Conservation (phyloP, 2,113 vertebrate genomes). For the Cynocephalus volans region DNA sequence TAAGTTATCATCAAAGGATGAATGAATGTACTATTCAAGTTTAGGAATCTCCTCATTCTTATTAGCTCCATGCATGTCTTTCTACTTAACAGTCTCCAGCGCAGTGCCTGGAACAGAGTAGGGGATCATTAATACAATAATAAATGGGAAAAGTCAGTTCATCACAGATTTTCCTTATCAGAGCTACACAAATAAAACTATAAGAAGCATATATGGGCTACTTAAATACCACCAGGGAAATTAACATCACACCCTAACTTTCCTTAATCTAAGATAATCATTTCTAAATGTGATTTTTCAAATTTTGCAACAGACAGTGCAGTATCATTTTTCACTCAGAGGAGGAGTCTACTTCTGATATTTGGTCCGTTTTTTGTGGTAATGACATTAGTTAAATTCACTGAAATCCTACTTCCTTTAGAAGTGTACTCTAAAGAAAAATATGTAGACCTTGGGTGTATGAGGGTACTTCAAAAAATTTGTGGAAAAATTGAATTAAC, state of each 20-base stretch:
- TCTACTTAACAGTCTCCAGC: not conserved
- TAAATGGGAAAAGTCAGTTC: slow-evolving; percentile 28
- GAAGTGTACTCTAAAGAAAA: not conserved
- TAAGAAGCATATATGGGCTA: not conserved
- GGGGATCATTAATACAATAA: not conserved
- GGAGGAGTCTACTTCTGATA: not conserved
- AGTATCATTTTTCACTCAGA: not conserved
- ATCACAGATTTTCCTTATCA: slow-evolving; percentile 33
- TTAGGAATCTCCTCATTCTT: not conserved
- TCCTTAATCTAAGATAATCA: not conserved
- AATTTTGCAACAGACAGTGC: not conserved
- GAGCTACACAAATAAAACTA: not conserved
- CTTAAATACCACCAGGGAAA: slow-evolving; percentile 28
- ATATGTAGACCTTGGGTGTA: not conserved
- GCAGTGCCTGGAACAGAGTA: not conserved
- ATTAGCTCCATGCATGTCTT: not conserved
- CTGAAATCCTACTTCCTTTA: slow-evolving; percentile 34
- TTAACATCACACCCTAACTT: not conserved
- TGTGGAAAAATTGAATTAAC: no score
- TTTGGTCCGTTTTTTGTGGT: not conserved
- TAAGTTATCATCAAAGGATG: not conserved
- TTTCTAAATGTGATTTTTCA: slow-evolving; percentile 16
- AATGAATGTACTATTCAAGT: not conserved
- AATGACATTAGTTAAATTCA: slow-evolving; percentile 27
- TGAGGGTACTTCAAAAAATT: no score